These are phyloP conservation scores for Drosophila miranda DNA, from an alignment of 1,140 invertebrate species.

Conservation along the genomic window DNA sequence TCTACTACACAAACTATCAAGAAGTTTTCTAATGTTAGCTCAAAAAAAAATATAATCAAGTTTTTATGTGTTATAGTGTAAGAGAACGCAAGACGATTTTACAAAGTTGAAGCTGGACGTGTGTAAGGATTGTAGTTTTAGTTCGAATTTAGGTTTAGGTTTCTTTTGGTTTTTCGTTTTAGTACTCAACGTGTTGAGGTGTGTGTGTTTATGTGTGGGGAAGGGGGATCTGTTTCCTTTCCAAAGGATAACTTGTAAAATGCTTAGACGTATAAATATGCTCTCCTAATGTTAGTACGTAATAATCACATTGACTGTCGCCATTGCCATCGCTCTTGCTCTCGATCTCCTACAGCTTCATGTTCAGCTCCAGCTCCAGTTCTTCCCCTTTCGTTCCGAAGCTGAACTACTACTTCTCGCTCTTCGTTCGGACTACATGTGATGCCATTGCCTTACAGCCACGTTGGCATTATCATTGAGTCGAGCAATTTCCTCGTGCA, in stretches of 20 bases:
- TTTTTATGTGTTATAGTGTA: conserved; percentile 29
- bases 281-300: conserved; percentile 76
- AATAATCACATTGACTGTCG: conserved; percentile 75
- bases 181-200: too few relatives aligned
- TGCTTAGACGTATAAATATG: conserved; percentile 77
- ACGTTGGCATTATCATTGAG: conserved; percentile 90
- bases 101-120: conserved; percentile 20
- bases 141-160: too few relatives aligned
- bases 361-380: neutral
- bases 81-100: conserved; percentile 46
- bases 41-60: conserved; percentile 51
- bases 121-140: neutral
- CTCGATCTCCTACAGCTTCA: conserved; percentile 3
- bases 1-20: conserved; percentile 63
- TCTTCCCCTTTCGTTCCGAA: conserved; percentile 1
- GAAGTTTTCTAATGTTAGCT: conserved; percentile 60
- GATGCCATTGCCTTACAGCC: conserved; percentile 92
- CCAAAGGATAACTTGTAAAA: conserved; percentile 61
- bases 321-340: conserved; percentile 17
- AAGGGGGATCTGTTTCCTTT: conserved; percentile 11
- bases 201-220: conserved; percentile 1
- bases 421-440: conserved; percentile 85
- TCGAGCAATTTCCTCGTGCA: conserved; percentile 95
- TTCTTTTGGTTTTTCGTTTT: too few relatives aligned
- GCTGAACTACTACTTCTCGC: neutral